Evolutionary conservation across 2,888 invertebrate genomes (phyloP).

Genomic region (Polia nebulosa): DNA sequence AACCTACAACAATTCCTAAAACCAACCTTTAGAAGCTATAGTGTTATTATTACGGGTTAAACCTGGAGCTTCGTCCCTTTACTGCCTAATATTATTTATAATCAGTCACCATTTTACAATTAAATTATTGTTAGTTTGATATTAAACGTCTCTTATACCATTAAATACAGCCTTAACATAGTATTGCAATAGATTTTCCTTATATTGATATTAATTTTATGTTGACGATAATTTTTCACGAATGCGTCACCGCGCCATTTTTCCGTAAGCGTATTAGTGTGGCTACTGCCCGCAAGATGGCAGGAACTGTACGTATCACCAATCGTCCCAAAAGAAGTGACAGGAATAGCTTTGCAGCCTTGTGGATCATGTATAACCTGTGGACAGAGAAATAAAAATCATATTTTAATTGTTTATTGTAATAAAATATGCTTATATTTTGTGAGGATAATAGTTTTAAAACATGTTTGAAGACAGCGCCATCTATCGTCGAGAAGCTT

Average conservation of each 20-base stretch:
- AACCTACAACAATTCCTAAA: neutral
- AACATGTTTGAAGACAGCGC: neutral
- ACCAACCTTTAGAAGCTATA: neutral
- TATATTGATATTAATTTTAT: too few relatives aligned
- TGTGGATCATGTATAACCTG: conserved; percentile 53
- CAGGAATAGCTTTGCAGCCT: conserved; percentile 20
- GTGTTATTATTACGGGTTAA: neutral
- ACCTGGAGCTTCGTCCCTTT: conserved; percentile 3
- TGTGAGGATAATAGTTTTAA: neutral
- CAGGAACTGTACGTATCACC: conserved; percentile 40
- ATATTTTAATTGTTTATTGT: neutral
- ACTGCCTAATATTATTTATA: neutral
- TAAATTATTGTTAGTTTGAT: conserved; percentile 13
- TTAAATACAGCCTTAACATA: neutral
- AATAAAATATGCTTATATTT: neutral
- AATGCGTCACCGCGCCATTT: neutral
- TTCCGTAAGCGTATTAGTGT: conserved; percentile 19
- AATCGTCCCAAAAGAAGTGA: conserved; percentile 23
- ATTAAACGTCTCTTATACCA: neutral
- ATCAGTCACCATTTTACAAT: conserved; percentile 32
- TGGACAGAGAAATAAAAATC: neutral
- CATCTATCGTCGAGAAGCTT: neutral
- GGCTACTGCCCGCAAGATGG: conserved; percentile 50
- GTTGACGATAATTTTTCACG: neutral
- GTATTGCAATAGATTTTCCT: neutral